phyloP scores from a whole-genome alignment of 2,113 vertebrate species.

The Paracanthobrama guichenoti region DNA sequence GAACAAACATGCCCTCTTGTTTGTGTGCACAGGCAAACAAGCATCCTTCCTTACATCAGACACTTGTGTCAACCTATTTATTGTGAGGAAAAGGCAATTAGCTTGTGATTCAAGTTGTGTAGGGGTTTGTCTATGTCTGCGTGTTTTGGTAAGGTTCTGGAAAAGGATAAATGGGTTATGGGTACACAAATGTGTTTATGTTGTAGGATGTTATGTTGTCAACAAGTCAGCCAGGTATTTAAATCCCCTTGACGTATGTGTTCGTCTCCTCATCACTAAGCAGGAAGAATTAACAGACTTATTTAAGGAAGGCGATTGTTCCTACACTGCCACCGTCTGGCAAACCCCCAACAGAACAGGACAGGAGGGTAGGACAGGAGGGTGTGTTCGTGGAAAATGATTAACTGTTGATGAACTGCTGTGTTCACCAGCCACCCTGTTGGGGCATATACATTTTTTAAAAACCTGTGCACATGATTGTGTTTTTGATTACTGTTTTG shows the following conservation, averaged over 20 bases:
- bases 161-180: constrained; percentile 3
- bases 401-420: background rate
- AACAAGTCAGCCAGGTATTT: constrained; percentile 26
- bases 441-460: background rate
- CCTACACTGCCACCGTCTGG: constrained; percentile 27
- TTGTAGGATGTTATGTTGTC: background rate
- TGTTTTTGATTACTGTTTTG: background rate
- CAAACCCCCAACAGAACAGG: constrained; percentile 8
- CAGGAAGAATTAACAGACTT: constrained; percentile 40
- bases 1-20: constrained; percentile 25
- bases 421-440: background rate
- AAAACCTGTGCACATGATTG: background rate
- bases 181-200: constrained; percentile 37
- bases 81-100: constrained; percentile 8
- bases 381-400: background rate
- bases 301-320: constrained; percentile 18
- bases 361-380: background rate
- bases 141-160: background rate
- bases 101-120: background rate
- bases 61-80: background rate
- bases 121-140: background rate
- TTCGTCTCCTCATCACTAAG: constrained; percentile 33
- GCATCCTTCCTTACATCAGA: constrained; percentile 1
- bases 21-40: background rate
- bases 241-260: constrained; percentile 27